Evolutionary conservation across 2,888 invertebrate species (phyloP).

Genomic region (Tuberolachnus salignus): DNA sequence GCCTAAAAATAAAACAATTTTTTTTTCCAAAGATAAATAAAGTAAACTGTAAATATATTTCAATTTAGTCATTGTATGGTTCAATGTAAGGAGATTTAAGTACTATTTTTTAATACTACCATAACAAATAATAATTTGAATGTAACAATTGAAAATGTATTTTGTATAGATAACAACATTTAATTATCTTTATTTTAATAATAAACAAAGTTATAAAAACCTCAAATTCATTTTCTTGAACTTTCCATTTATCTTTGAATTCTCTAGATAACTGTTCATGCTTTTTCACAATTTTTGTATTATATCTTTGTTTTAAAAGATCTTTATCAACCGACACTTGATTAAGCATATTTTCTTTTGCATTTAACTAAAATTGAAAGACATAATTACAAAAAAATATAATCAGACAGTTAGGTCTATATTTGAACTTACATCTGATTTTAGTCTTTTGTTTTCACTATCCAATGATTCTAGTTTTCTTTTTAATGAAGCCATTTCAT

Average conservation of each 20-base stretch:
- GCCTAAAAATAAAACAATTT: conserved; percentile 19
- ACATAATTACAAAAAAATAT: not conserved
- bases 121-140: too few species aligned
- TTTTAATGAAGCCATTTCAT: conserved; percentile 58
- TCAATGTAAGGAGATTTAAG: too few species aligned
- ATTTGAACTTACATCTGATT: conserved; percentile 58
- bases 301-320: conserved; percentile 64
- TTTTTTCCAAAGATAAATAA: too few species aligned
- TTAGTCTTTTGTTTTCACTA: conserved; percentile 58
- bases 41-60: too few species aligned
- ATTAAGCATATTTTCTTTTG: conserved; percentile 58
- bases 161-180: not conserved
- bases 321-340: conserved; percentile 63
- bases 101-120: too few species aligned
- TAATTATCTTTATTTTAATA: not conserved
- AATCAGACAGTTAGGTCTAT: not conserved
- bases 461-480: conserved; percentile 59
- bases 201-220: conserved; percentile 39
- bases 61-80: too few species aligned
- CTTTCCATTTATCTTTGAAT: conserved; percentile 67
- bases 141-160: too few species aligned
- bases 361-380: conserved; percentile 57
- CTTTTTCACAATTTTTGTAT: conserved; percentile 70
- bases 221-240: conserved; percentile 57
- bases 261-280: conserved; percentile 78